A percentile compares a stretch with the other conserved stretches of the same genome.
These are phyloP conservation scores for Dromas ardeola DNA, from an alignment of 2,113 vertebrate genomes.

Conservation along the genomic window DNA sequence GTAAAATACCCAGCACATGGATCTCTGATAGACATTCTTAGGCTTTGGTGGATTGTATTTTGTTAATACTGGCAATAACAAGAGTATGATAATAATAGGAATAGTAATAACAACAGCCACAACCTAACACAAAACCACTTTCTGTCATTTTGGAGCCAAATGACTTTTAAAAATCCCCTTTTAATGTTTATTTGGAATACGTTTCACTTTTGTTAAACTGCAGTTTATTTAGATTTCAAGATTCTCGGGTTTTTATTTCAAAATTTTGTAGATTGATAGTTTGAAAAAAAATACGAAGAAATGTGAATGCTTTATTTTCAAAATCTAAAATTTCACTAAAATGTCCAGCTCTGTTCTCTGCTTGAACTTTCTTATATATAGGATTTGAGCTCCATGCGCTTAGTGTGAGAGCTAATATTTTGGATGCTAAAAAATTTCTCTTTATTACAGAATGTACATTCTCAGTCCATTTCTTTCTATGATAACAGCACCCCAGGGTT, in stretches of 20 bases:
- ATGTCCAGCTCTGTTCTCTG: neutral
- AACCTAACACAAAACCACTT: neutral
- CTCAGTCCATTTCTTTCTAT: constrained; percentile 24
- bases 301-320: constrained; percentile 11
- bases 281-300: neutral
- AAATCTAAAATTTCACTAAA: constrained; percentile 46
- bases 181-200: constrained; percentile 28
- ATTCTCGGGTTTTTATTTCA: neutral
- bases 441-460: neutral
- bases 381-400: neutral
- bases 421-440: neutral
- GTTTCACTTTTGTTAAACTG: neutral
- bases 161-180: neutral
- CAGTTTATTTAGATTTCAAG: constrained; percentile 12
- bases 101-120: neutral
- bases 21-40: neutral
- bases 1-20: neutral
- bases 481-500: neutral
- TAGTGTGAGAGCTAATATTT: neutral
- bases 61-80: constrained; percentile 41
- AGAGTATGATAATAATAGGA: neutral
- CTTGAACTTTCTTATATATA: neutral
- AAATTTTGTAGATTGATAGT: neutral
- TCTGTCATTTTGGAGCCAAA: neutral
- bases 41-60: neutral